Conservation (phyloP, 2,888 invertebrate species). For the Calephelis perditalis region DNA sequence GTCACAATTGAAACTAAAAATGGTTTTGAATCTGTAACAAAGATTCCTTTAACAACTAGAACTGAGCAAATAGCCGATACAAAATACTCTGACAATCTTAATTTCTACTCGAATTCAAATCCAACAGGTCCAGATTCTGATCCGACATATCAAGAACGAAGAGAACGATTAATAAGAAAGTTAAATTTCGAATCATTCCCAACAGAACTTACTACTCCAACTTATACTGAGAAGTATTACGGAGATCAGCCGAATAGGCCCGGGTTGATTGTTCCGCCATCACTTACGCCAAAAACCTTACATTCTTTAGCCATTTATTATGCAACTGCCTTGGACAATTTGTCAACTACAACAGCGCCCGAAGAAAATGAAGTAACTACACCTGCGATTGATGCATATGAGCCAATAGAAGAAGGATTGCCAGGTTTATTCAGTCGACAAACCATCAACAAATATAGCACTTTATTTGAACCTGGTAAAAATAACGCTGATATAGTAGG, state of each 20-base stretch:
- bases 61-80: constrained; percentile 42
- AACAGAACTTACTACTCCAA: constrained; percentile 57
- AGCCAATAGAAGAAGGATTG: constrained; percentile 68
- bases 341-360: constrained; percentile 59
- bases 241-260: constrained; percentile 69
- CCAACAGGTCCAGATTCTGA: constrained; percentile 44
- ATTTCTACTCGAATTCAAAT: constrained; percentile 44
- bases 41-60: constrained; percentile 57
- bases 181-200: constrained; percentile 74
- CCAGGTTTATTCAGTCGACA: constrained; percentile 81
- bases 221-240: constrained; percentile 63
- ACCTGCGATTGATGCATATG: constrained; percentile 50
- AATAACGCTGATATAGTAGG: constrained; percentile 55
- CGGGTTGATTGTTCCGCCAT: constrained; percentile 84
- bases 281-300: constrained; percentile 86
- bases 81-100: constrained; percentile 47
- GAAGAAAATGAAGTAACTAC: constrained; percentile 55
- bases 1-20: constrained; percentile 46
- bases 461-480: constrained; percentile 54
- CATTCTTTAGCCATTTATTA: constrained; percentile 89
- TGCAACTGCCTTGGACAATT: constrained; percentile 82
- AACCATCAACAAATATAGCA: constrained; percentile 81
- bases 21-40: constrained; percentile 60
- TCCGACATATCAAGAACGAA: constrained; percentile 79
- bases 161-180: constrained; percentile 83